Evolutionary conservation across 1,140 invertebrate species (phyloP).

Genomic region (Streblospio benedicti): DNA sequence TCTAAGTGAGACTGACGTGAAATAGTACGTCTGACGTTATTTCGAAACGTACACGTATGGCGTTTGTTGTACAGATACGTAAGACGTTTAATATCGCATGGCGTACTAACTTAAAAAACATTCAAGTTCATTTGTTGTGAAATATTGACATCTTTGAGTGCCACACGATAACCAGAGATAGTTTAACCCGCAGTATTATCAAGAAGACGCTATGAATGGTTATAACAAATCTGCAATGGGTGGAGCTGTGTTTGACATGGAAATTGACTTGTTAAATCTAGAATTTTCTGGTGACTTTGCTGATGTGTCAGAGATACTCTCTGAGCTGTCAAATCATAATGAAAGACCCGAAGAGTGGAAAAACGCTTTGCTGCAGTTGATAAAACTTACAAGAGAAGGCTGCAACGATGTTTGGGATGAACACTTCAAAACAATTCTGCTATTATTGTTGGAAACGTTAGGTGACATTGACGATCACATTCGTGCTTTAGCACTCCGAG

Average conservation of each 20-base stretch:
- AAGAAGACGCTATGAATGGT: conserved; percentile 32
- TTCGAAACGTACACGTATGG: too few species aligned
- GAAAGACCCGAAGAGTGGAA: conserved; percentile 44
- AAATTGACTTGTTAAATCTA: conserved; percentile 31
- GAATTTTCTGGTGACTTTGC: too few species aligned
- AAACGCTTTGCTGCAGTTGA: conserved; percentile 45
- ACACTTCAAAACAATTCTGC: conserved; percentile 61
- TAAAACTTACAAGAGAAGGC: conserved; percentile 48
- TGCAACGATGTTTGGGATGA: conserved; percentile 51
- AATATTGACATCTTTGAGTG: too few species aligned
- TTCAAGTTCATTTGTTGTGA: too few species aligned
- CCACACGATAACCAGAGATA: too few species aligned
- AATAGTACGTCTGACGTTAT: too few species aligned
- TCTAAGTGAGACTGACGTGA: too few species aligned
- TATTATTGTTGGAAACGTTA: conserved; percentile 65
- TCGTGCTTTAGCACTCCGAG: conserved; percentile 61
- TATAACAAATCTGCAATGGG: conserved; percentile 27
- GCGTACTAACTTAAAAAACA: too few species aligned
- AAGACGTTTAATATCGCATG: too few species aligned
- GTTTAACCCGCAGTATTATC: too few species aligned
- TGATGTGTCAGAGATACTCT: conserved; percentile 33
- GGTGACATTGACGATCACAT: conserved; percentile 53
- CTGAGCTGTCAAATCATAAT: conserved; percentile 42
- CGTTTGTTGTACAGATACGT: too few species aligned
- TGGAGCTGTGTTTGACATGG: conserved; percentile 30